Evolutionary conservation across 2,888 invertebrate species (phyloP), one percentile per base, ranked within the genome.

Genomic region (Andrena praecox): DNA sequence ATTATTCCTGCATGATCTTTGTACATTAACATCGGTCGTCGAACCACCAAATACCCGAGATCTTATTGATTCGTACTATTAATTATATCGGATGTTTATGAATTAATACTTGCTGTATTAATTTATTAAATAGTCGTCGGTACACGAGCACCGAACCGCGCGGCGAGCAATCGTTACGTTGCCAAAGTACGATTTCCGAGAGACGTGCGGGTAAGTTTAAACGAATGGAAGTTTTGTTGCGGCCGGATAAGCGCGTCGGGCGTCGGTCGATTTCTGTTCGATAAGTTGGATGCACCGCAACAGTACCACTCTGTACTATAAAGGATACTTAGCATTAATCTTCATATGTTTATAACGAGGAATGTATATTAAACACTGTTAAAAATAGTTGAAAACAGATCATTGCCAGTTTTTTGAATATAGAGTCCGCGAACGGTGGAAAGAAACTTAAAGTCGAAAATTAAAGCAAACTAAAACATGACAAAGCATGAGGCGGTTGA

Each of bases 1-100:
- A 87, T 73, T 74, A 80, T 79, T 85, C 69, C 70, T 35, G 73
- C 66, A 78, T 24, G 66, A 84, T 52, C 20, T 82, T 84, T 84
- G 79, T 84, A 82, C 20, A 82, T 82, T 72, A 82, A 72, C 54
- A 82, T 84, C 72, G 78, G 71, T 71, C 59, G 33, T 56, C 52
- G 75, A 68, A 75, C 31, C 50, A 66, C 20, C 62, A 74, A 79
- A 78, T 31, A 59, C 69, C 66, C 59, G 63, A 67, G 84, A 75
- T 60, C 63, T 77, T 72, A 63, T 82, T 68, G 69, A 77, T 74
- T 79, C 82, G 69, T 84, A 76, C 63, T 78, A 74, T 66, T 82
- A 82, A 78, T 82, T 84, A 79, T 66, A 84, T 7, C 31, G 66
- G 48, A 84, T 69, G 71, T 78, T 83, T 71, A 66, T 60, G 64